Percentiles rank a stretch among this genome's conserved stretches.
These are phyloP conservation scores for Tethea ocularis DNA, from an alignment of 2,888 invertebrate genomes.

Conservation along the genomic window DNA sequence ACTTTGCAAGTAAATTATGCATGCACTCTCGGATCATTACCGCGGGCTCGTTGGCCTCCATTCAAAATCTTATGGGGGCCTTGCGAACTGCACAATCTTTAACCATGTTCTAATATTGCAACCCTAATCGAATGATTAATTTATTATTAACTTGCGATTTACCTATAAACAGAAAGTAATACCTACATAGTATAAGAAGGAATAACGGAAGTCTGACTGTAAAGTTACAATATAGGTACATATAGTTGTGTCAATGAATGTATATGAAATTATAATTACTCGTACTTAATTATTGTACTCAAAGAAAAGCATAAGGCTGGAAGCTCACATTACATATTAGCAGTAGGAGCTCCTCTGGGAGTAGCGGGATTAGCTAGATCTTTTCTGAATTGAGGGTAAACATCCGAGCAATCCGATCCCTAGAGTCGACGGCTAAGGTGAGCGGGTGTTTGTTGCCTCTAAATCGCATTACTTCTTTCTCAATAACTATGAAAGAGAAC, in stretches of 20 bases:
- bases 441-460: conserved; percentile 58
- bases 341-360: conserved; percentile 52
- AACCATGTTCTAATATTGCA: conserved; percentile 41
- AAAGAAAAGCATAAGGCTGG: conserved; percentile 39
- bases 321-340: conserved; percentile 54
- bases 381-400: conserved; percentile 75
- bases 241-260: too few relatives aligned
- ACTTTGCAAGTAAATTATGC: conserved; percentile 81
- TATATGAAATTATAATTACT: neutral
- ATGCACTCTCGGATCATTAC: conserved; percentile 82
- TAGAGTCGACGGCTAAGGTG: conserved; percentile 53
- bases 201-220: too few relatives aligned
- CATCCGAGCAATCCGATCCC: conserved; percentile 61
- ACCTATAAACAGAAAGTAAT: neutral
- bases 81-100: conserved; percentile 38
- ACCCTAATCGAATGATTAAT: conserved; percentile 32
- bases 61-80: conserved; percentile 68
- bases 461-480: conserved; percentile 52
- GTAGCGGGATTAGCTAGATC: conserved; percentile 70
- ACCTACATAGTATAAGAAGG: neutral
- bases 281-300: conserved; percentile 25
- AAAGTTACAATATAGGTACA: too few relatives aligned
- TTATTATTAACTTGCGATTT: conserved; percentile 8
- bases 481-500: conserved; percentile 17
- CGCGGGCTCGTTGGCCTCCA: conserved; percentile 64